A percentile compares a stretch with the other conserved stretches of the same genome.
Evolutionary conservation across 2,797 vertebrate genomes (phyloP).

Genomic region (Phrynocephalus guinanensis): DNA sequence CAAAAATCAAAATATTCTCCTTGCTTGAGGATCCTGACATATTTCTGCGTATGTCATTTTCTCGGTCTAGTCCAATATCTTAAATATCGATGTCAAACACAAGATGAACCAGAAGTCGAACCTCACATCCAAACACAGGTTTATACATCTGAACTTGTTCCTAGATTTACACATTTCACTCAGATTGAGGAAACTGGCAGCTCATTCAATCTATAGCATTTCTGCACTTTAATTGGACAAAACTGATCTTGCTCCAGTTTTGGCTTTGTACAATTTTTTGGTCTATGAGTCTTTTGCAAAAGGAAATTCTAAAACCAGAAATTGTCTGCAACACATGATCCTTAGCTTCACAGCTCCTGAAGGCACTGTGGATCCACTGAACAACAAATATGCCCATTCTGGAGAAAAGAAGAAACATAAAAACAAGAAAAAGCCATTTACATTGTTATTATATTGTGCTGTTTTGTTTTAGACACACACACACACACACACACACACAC

Average conservation of each 20-base stretch:
- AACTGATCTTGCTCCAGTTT: slow-evolving; percentile 79
- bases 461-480: slow-evolving; percentile 33
- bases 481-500: slow-evolving; percentile 29
- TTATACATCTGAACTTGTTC: slow-evolving; percentile 65
- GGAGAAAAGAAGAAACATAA: slow-evolving; percentile 37
- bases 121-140: slow-evolving; percentile 63
- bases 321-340: slow-evolving; percentile 66
- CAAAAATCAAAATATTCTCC: slow-evolving; percentile 57
- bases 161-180: slow-evolving; percentile 63
- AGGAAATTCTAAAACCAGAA: slow-evolving; percentile 79
- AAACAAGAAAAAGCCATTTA: slow-evolving; percentile 46
- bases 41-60: slow-evolving; percentile 56
- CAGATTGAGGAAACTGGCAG: slow-evolving; percentile 59
- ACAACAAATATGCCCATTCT: slow-evolving; percentile 98
- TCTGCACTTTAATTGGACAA: slow-evolving; percentile 69
- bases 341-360: slow-evolving; percentile 87
- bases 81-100: slow-evolving; percentile 66
- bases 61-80: slow-evolving; percentile 57
- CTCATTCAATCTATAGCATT: slow-evolving; percentile 61
- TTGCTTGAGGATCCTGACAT: slow-evolving; percentile 57
- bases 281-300: slow-evolving; percentile 84
- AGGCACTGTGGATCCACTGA: slow-evolving; percentile 99
- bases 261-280: slow-evolving; percentile 85
- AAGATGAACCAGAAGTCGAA: slow-evolving; percentile 60
- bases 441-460: slow-evolving; percentile 20